These are phyloP conservation scores for Hyalella azteca DNA, from an alignment of 2,888 invertebrate genomes.

Conservation along the genomic window DNA sequence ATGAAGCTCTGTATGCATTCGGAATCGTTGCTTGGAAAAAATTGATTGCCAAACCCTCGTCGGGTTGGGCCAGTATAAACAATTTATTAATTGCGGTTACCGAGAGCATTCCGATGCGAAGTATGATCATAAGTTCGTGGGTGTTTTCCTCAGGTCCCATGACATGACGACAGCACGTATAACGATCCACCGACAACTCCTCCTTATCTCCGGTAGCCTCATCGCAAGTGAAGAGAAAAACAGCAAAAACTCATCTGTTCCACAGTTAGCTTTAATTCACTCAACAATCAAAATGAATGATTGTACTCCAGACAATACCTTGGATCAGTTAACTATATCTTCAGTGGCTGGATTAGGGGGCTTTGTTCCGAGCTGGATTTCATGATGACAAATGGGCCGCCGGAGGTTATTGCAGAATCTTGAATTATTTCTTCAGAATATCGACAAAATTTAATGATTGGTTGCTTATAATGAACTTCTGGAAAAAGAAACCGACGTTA, in stretches of 20 bases:
- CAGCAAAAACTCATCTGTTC: not conserved
- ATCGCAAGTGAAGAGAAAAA: not conserved
- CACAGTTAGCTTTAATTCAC: not conserved
- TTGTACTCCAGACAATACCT: not conserved
- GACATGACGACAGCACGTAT: no score
- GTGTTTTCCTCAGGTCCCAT: not conserved
- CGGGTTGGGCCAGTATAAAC: no score
- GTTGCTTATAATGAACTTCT: no score
- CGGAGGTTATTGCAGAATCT: no score
- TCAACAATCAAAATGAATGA: constrained; percentile 9
- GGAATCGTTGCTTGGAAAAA: no score
- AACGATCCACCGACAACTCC: not conserved
- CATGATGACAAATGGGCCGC: not conserved
- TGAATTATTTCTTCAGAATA: no score
- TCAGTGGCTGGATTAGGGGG: not conserved
- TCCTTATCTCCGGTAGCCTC: not conserved
- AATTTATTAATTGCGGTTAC: no score
- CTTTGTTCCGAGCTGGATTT: not conserved
- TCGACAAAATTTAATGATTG: no score
- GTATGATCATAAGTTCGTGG: not conserved
- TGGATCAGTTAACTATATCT: not conserved
- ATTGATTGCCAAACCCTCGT: no score
- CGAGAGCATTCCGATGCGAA: not conserved
- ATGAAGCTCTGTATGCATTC: no score
- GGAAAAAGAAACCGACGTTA: no score